Evolutionary conservation across 2,113 vertebrate species (phyloP), one percentile per base, ranked within the genome.

Genomic region (Manacus vitellinus): DNA sequence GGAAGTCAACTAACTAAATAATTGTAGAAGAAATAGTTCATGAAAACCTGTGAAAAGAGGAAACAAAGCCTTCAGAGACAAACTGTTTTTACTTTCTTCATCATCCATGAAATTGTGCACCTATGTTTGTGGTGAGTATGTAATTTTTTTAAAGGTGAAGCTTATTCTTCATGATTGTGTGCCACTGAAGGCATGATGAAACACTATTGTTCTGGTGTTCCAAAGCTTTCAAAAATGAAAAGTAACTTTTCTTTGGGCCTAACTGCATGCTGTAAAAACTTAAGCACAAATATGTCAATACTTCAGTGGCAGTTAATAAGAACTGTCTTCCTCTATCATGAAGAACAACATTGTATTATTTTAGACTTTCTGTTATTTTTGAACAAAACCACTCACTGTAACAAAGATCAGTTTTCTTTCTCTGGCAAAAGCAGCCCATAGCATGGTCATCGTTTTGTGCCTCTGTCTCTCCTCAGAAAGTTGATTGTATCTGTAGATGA

Each of bases 291-390:
- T 74, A 71, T 8, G 4, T 41, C 15, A 30, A 0, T 92, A 66
- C 35, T 78, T 88, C 30, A 47, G 46, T 47, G 33, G 41, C 72
- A 65, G 9, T 61, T 84, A 52, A 17, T 62, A 70, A 77, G 46
- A 71, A 23, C 18, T 4, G 3, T 67, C 16, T 61, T 84, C 33
- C 19, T 62, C 5, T 86, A 9, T 73, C n/a, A 66, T 31, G 30
- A 87, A 77, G 33, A 84, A 37, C 23, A 85, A 8, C 49, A n/a
- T 41, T 4, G 4, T 39, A 14, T 44, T 76, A 37, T 91, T 91
- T 66, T 27, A 20, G 18, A 10, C 70, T 63, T 56, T 77, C 23
- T 92, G 47, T 84, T 89, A 44, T 68, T 87, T 77, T 96, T 84
- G 3, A 67, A 68, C 25, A 88, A 91, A 75, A 58, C 4, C 10